These are phyloP conservation scores for Atopsyche davidsoni DNA, from an alignment of 1,140 invertebrate species.

Conservation along the genomic window DNA sequence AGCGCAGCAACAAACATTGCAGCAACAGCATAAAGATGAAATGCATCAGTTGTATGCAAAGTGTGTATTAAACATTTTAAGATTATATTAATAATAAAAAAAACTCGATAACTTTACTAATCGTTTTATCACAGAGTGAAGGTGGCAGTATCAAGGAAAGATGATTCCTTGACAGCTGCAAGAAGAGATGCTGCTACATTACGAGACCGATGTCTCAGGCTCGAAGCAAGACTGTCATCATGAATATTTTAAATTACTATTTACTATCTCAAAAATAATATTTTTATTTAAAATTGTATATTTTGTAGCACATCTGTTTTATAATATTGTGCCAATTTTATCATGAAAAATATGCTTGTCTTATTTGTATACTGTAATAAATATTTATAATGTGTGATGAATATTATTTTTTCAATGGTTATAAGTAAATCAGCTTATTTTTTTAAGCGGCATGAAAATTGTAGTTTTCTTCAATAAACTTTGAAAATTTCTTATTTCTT, in stretches of 20 bases:
- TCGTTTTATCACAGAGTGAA: constrained; percentile 56
- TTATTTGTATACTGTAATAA: too few relatives aligned
- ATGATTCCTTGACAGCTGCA: constrained; percentile 63
- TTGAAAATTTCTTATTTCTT: too few relatives aligned
- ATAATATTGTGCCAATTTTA: too few relatives aligned
- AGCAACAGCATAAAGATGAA: constrained; percentile 28
- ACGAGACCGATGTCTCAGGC: constrained; percentile 62
- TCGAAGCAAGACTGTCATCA: constrained; percentile 53
- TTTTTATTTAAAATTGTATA: too few relatives aligned
- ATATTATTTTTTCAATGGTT: too few relatives aligned
- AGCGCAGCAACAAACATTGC: constrained; percentile 13
- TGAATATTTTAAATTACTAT: neutral
- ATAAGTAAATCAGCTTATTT: too few relatives aligned
- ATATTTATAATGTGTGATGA: too few relatives aligned
- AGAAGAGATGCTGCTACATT: constrained; percentile 60
- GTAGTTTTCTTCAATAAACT: too few relatives aligned
- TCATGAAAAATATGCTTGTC: too few relatives aligned
- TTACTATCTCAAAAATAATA: too few relatives aligned
- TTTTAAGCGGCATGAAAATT: too few relatives aligned
- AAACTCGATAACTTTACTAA: neutral
- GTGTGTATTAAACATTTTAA: constrained; percentile 9
- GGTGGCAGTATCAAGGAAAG: constrained; percentile 69
- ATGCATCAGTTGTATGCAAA: constrained; percentile 30
- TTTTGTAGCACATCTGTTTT: too few relatives aligned
- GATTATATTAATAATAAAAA: neutral